phyloP scores from a whole-genome alignment of 2,797 vertebrate genomes.

The Tympanoctomys barrerae region DNA sequence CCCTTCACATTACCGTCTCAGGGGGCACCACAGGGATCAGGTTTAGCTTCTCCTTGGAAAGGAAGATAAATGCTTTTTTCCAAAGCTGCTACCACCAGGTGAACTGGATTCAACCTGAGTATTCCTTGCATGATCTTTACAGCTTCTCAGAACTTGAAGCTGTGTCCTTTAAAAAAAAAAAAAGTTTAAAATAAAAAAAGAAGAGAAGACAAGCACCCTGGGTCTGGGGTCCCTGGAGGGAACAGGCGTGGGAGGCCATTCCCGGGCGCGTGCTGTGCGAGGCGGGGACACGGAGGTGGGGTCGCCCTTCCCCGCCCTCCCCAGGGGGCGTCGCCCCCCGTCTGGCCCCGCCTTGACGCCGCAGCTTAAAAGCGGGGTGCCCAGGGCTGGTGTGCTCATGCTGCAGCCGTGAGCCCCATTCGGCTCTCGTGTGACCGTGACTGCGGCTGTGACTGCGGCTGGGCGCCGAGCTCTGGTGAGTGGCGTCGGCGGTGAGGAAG shows the following conservation, averaged over 20 bases:
- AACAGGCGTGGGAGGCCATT: not conserved
- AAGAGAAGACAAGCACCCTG: not conserved
- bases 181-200: not conserved
- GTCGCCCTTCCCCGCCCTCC: not conserved
- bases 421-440: constrained; percentile 66
- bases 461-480: constrained; percentile 82
- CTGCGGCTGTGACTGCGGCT: constrained; percentile 57
- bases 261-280: not conserved
- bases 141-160: not conserved
- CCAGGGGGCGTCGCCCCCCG: not conserved
- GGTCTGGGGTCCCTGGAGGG: not conserved
- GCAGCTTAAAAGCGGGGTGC: constrained; percentile 86
- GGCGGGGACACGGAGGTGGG: not conserved
- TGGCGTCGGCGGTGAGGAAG: not conserved
- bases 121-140: not conserved
- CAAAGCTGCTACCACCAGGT: not conserved
- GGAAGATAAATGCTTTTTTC: not conserved
- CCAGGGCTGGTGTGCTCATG: constrained; percentile 75
- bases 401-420: constrained; percentile 83
- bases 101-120: not conserved
- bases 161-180: not conserved
- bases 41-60: not conserved
- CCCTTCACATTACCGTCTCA: not conserved
- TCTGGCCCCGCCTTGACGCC: constrained; percentile 80
- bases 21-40: not conserved